These are phyloP conservation scores for Palythoa grandiflora DNA, from an alignment of 92 coral and sea anemone genomes.

Conservation along the genomic window DNA sequence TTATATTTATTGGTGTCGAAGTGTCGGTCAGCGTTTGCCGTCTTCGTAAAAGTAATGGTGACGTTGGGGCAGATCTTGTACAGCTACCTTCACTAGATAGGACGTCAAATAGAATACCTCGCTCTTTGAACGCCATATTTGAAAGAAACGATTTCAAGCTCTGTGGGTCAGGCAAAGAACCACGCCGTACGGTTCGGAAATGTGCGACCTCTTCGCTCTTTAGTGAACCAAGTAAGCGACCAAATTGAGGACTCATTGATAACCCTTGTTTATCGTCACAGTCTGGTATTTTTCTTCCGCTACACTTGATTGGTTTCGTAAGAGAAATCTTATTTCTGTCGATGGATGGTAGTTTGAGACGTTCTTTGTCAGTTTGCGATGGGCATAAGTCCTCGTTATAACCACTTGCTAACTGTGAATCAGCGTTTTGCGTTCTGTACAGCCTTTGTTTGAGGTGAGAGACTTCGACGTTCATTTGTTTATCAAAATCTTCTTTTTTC, in stretches of 20 bases:
- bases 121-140: background rate
- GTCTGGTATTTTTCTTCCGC: background rate
- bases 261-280: background rate
- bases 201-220: background rate
- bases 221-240: conserved; percentile 3
- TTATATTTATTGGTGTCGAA: background rate
- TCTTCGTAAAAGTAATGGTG: conserved; percentile 16
- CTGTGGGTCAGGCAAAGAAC: conserved; percentile 9
- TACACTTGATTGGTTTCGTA: background rate
- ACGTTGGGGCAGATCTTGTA: background rate
- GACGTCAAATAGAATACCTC: background rate
- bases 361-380: background rate
- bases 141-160: background rate
- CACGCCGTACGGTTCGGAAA: background rate
- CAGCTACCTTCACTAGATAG: background rate
- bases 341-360: conserved; percentile 11
- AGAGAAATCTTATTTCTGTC: background rate
- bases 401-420: background rate
- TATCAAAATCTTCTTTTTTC: conserved; percentile 33
- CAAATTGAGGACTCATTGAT: background rate
- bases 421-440: background rate
- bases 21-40: background rate
- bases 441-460: background rate
- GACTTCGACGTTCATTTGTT: conserved; percentile 1
- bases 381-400: background rate